phyloP scores from a whole-genome alignment of 1,140 invertebrate species.

The Myzus persicae region DNA sequence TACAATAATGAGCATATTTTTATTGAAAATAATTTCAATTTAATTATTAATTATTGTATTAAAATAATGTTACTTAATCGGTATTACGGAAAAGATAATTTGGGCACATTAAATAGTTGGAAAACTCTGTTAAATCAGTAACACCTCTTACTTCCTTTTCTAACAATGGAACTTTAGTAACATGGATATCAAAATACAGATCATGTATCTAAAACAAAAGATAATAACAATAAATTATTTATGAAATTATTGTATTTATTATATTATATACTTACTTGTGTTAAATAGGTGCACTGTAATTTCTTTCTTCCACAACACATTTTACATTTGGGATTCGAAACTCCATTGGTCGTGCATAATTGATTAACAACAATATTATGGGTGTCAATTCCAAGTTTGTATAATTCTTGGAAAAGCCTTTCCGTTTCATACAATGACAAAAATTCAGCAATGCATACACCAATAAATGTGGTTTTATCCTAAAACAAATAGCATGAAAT shows the following conservation, averaged over 20 bases:
- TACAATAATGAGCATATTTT: background rate
- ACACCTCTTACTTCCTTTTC: constrained; percentile 95
- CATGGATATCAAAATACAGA: constrained; percentile 98
- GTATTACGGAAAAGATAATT: constrained; percentile 67
- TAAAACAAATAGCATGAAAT: constrained; percentile 64
- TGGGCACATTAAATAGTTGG: constrained; percentile 83
- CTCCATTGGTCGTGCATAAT: constrained; percentile 71
- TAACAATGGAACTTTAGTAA: constrained; percentile 91
- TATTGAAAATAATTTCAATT: background rate
- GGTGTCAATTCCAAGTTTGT: constrained; percentile 95
- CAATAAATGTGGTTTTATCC: constrained; percentile 98
- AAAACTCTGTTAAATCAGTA: constrained; percentile 86
- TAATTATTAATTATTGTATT: too few relatives aligned
- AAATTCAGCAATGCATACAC: constrained; percentile 99
- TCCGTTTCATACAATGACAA: constrained; percentile 98
- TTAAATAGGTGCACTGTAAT: constrained; percentile 96
- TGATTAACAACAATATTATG: constrained; percentile 96
- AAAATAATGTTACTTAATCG: background rate
- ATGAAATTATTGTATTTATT: background rate
- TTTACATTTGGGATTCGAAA: constrained; percentile 74
- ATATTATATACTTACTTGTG: constrained; percentile 74
- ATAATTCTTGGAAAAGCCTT: constrained; percentile 91
- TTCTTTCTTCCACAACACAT: constrained; percentile 88
- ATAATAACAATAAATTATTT: background rate
- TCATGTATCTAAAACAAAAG: constrained; percentile 79